phyloP scores from a whole-genome alignment of 2,113 vertebrate genomes.

The Nyctibius bracteatus region DNA sequence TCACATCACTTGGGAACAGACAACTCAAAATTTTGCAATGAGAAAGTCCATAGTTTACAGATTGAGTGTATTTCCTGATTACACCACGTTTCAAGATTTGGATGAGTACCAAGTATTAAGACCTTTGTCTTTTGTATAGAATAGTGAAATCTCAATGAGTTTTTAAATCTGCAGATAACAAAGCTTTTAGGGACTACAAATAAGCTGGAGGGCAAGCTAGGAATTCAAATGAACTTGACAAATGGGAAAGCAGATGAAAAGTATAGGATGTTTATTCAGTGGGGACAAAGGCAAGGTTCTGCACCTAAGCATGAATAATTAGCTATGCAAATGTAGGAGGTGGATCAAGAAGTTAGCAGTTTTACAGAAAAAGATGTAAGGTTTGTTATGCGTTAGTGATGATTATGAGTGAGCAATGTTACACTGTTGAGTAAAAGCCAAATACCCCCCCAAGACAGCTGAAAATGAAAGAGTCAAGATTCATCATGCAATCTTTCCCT shows the following conservation, averaged over 20 bases:
- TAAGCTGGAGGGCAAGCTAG: background rate
- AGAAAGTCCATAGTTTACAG: background rate
- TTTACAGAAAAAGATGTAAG: background rate
- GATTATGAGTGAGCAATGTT: background rate
- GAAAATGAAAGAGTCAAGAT: background rate
- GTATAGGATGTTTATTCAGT: background rate
- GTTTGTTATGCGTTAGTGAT: background rate
- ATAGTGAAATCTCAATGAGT: background rate
- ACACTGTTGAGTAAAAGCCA: background rate
- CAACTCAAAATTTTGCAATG: background rate
- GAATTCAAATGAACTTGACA: conserved; percentile 7
- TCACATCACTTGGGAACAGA: background rate
- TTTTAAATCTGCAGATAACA: conserved; percentile 14
- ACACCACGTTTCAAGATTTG: background rate
- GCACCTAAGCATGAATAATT: conserved; percentile 5
- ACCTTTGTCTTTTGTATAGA: conserved; percentile 6
- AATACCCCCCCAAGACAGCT: background rate
- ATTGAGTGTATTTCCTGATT: background rate
- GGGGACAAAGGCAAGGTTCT: conserved; percentile 19
- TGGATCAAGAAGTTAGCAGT: background rate
- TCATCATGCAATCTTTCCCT: background rate
- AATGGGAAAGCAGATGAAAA: background rate
- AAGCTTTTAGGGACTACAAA: conserved; percentile 18
- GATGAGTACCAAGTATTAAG: background rate
- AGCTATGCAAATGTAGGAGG: background rate